These are phyloP conservation scores for Octomys mimax DNA, from an alignment of 2,797 vertebrate genomes.

Conservation along the genomic window DNA sequence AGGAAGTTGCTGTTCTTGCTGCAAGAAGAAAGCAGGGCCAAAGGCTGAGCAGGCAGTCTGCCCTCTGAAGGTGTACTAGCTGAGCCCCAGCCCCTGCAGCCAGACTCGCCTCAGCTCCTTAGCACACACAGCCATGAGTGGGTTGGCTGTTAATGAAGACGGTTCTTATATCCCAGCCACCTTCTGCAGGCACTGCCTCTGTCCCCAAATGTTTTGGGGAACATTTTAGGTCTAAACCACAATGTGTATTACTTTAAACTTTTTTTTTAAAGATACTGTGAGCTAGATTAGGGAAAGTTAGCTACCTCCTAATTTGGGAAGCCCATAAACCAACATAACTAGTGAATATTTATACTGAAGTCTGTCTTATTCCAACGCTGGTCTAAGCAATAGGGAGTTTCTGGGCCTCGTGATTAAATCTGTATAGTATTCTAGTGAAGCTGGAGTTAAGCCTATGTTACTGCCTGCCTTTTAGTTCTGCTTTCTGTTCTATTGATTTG, in stretches of 20 bases:
- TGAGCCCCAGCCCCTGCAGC: too few species aligned
- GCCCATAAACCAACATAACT: neutral
- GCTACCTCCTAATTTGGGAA: neutral
- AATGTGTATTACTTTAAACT: neutral
- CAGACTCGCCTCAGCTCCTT: neutral
- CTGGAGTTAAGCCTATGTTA: neutral
- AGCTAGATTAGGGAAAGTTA: constrained; percentile 18
- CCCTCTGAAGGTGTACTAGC: neutral
- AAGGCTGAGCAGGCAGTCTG: neutral
- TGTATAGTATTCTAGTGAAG: neutral
- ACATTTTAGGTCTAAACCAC: neutral
- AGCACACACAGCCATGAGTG: neutral
- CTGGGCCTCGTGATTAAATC: neutral
- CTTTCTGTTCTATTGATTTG: constrained; percentile 23
- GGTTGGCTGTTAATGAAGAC: neutral
- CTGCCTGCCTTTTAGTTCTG: neutral
- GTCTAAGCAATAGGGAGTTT: constrained; percentile 10
- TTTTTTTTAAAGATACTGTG: neutral
- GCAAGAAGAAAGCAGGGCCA: neutral
- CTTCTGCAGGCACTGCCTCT: neutral
- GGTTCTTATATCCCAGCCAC: neutral
- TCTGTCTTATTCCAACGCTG: constrained; percentile 12
- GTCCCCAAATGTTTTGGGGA: neutral
- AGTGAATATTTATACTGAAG: neutral
- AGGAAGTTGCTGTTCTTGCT: neutral